Base-by-base conservation (phyloP, 2,888 invertebrate species). In the Axea sp. region DNA sequence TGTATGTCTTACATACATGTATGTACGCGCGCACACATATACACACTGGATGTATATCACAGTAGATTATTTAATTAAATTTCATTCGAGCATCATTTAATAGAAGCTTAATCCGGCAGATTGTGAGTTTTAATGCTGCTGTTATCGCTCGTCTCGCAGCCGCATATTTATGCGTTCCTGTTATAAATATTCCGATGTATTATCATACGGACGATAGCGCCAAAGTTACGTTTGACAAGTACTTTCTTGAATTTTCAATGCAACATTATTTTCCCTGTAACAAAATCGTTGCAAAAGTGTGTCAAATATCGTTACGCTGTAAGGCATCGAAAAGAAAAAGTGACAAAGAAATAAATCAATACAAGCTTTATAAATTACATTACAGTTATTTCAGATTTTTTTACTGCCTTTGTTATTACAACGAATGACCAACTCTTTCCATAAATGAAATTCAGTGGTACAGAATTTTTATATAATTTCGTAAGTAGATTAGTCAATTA, bases 221-320 rank as follows among this genome's bases (percentile, higher is more conserved):
- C 37, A 60, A 60, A 60, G 60, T 60, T 47, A 5, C 12, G 4
- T 60, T 47, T 47, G 60, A 60, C 47, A 37, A 49, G 49, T 22
- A 30, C 45, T 37, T 47, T 60, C 45, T 35, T 43, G 81, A 80
- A 83, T 84, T 83, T 84, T 41, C 39, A 55, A 30, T 55, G 55
- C 41, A 12, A 6, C 43, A 24, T 57, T 43, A 43, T 28, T 53
- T 51, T 53, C 37, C 7, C 5, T 7, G 15, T 12, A 2, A 8
- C 37, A 53, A 15, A 37, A 53, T 37, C 8, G n/a, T 15, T 15
- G 28, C n/a, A 24, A 17, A 0, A n/a, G 2, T 19, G 47, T 49
- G 33, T 31, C n/a, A 14, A 12, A 33, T 33, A 14, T n/a, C n/a
- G n/a, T n/a, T n/a, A n/a, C n/a, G n/a, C n/a, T n/a, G n/a, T n/a